Evolutionary conservation across 1,140 invertebrate species (phyloP).

Genomic region (Thalassaphorura encarpata): DNA sequence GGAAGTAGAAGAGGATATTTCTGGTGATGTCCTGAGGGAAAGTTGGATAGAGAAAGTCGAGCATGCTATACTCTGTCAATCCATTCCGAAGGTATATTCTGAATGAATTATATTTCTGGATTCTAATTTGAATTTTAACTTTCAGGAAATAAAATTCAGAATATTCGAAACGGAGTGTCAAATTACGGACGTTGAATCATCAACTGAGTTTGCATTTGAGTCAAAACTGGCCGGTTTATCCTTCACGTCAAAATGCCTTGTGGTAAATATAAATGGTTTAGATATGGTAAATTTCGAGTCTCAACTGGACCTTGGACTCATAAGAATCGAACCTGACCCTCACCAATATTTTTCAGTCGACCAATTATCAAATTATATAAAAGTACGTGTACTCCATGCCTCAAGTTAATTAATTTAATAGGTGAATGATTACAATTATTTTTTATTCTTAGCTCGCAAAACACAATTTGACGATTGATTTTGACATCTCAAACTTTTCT

Average conservation of each 20-base stretch:
- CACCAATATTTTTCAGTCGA: slow-evolving; percentile 30
- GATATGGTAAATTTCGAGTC: slow-evolving; percentile 28
- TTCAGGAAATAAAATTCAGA: slow-evolving; percentile 28
- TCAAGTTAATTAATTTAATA: not conserved
- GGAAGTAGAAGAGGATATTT: not conserved
- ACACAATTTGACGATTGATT: slow-evolving; percentile 21
- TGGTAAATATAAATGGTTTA: slow-evolving; percentile 5
- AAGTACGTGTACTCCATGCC: slow-evolving; percentile 12
- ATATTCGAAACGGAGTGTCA: slow-evolving; percentile 31
- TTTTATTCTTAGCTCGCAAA: slow-evolving; percentile 19
- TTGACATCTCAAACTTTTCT: slow-evolving; percentile 29
- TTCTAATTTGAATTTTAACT: slow-evolving; percentile 4
- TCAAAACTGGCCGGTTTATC: slow-evolving; percentile 27
- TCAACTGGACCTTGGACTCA: slow-evolving; percentile 28
- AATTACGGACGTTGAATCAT: slow-evolving; percentile 17
- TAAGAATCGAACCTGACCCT: slow-evolving; percentile 31
- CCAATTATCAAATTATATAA: slow-evolving; percentile 32
- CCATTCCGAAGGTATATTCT: slow-evolving; percentile 25
- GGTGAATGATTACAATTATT: not conserved
- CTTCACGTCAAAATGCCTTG: slow-evolving; percentile 25
- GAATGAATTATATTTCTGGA: not conserved
- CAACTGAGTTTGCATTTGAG: slow-evolving; percentile 23
- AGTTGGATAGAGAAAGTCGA: slow-evolving; percentile 21
- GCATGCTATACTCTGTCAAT: slow-evolving; percentile 26
- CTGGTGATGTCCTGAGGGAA: not conserved